Evolutionary conservation across 1,140 invertebrate genomes (phyloP).

Genomic region (Thaumetopoea pityocampa): DNA sequence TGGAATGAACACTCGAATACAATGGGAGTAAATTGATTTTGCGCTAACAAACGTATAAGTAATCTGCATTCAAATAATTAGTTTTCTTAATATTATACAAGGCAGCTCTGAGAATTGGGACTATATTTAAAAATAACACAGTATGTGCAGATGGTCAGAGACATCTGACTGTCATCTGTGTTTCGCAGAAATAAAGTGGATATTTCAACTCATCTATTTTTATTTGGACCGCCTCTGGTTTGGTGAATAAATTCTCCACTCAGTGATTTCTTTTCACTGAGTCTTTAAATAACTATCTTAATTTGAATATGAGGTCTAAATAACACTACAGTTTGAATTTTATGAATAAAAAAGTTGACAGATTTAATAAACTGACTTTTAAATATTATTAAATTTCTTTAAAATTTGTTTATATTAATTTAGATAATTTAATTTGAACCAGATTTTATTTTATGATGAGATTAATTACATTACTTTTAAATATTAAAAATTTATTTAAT

Average conservation of each 20-base stretch:
- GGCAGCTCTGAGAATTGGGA: constrained; percentile 44
- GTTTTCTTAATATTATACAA: constrained; percentile 13
- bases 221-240: constrained; percentile 24
- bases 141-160: constrained; percentile 32
- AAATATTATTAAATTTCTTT: too few relatives aligned
- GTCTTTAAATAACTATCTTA: too few relatives aligned
- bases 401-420: too few relatives aligned
- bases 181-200: constrained; percentile 38
- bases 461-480: too few relatives aligned
- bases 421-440: too few relatives aligned
- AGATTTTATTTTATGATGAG: too few relatives aligned
- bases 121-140: constrained; percentile 63
- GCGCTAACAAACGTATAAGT: constrained; percentile 1
- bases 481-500: too few relatives aligned
- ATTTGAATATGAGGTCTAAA: too few relatives aligned
- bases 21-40: constrained; percentile 2
- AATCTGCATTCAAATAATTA: constrained; percentile 10
- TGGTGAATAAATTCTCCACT: constrained; percentile 18
- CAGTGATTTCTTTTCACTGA: too few relatives aligned
- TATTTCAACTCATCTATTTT: constrained; percentile 51
- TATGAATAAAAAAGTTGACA: too few relatives aligned
- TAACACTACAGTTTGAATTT: too few relatives aligned
- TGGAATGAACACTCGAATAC: constrained; percentile 29
- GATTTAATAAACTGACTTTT: too few relatives aligned
- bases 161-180: constrained; percentile 35